A percentile compares a stretch with the other conserved stretches of the same genome.
Evolutionary conservation across 1,140 invertebrate genomes (phyloP).

Genomic region (Maconellicoccus hirsutus): DNA sequence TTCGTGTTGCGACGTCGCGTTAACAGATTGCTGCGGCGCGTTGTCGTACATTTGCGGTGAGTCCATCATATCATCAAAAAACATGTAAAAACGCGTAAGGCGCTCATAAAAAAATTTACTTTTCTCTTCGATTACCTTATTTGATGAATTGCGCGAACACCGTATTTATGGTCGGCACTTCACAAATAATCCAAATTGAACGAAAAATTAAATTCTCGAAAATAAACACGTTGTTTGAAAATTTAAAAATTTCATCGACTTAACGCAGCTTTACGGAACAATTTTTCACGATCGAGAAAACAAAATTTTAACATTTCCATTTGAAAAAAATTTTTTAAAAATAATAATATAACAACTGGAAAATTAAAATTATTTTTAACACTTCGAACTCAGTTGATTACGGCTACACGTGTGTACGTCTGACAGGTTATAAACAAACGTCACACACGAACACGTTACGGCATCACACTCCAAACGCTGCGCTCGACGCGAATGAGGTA

Average conservation of each 20-base stretch:
- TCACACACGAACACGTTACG: not conserved
- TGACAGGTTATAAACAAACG: not conserved
- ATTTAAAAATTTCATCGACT: no score
- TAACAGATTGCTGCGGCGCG: slow-evolving; percentile 25
- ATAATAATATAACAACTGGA: not conserved
- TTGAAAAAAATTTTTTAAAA: not conserved
- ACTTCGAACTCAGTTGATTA: not conserved
- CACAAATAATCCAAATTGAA: not conserved
- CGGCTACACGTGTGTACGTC: not conserved
- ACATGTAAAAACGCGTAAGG: slow-evolving; percentile 16
- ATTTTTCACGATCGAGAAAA: not conserved
- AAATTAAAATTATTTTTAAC: not conserved
- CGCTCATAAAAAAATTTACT: not conserved
- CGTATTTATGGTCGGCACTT: not conserved
- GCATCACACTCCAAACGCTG: not conserved
- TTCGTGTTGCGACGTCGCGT: slow-evolving; percentile 26
- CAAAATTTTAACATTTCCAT: not conserved
- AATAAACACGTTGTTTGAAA: no score
- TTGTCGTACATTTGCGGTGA: slow-evolving; percentile 32
- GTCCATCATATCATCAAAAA: slow-evolving; percentile 27
- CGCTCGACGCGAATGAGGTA: not conserved
- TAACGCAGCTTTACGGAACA: not conserved
- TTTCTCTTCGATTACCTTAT: not conserved
- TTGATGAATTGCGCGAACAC: not conserved
- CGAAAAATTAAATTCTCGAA: not conserved